phyloP scores from a whole-genome alignment of 2,888 invertebrate species.

The Philaethria dido region DNA sequence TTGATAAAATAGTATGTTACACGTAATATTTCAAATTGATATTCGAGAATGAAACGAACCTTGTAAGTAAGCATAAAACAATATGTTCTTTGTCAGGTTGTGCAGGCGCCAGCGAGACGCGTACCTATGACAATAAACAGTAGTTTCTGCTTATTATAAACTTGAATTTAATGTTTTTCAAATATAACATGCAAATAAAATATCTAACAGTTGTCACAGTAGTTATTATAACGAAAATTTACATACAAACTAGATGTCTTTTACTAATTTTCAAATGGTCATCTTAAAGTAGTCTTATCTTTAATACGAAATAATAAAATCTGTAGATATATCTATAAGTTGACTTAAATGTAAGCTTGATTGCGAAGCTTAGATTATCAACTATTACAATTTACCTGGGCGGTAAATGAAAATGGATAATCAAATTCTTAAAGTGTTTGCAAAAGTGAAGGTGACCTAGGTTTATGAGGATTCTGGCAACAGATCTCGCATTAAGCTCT shows the following conservation, averaged over 20 bases:
- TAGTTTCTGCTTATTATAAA: slow-evolving; percentile 44
- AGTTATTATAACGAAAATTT: not conserved
- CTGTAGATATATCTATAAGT: no score
- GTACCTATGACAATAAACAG: slow-evolving; percentile 48
- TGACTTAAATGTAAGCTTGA: no score
- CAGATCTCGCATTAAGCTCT: no score
- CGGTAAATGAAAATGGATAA: no score
- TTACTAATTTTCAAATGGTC: not conserved
- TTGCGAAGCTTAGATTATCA: no score
- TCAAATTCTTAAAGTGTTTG: no score
- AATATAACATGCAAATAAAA: slow-evolving; percentile 16
- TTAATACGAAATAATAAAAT: no score
- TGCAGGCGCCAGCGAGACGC: slow-evolving; percentile 55
- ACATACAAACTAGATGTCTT: not conserved
- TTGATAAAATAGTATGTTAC: slow-evolving; percentile 35
- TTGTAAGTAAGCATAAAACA: slow-evolving; percentile 53
- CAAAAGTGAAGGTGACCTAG: no score
- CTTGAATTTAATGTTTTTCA: slow-evolving; percentile 24
- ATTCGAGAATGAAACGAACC: slow-evolving; percentile 48
- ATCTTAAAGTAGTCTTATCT: not conserved
- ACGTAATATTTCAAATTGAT: slow-evolving; percentile 42
- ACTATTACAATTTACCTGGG: no score
- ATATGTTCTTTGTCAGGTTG: slow-evolving; percentile 50
- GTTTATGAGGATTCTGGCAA: no score
- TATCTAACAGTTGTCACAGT: not conserved